Evolutionary conservation across 2,888 invertebrate species (phyloP).

Genomic region (Drosophila quinaria): DNA sequence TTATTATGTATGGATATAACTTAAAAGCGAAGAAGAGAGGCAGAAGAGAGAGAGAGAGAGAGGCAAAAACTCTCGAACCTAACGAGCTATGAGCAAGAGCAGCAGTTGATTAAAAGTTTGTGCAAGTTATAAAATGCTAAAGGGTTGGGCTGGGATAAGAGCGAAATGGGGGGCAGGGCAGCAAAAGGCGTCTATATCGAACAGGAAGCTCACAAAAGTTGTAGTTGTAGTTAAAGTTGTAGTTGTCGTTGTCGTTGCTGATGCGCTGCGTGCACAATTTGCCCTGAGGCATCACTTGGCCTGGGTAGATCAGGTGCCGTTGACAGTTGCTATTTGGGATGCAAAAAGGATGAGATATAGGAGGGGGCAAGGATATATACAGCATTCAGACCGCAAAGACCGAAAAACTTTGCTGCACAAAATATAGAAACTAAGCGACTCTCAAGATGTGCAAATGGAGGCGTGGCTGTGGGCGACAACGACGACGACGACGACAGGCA

Average conservation of each 20-base stretch:
- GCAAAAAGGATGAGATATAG: background rate
- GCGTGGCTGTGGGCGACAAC: background rate
- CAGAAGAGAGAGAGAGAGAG: slow-evolving; percentile 1
- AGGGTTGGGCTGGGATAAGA: slow-evolving; percentile 17
- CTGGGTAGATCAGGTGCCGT: slow-evolving; percentile 68
- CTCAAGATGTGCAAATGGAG: slow-evolving; percentile 56
- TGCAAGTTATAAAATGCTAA: slow-evolving; percentile 65
- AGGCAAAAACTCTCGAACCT: slow-evolving; percentile 40
- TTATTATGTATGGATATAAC: slow-evolving; percentile 69
- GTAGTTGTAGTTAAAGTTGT: slow-evolving; percentile 32
- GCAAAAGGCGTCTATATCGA: slow-evolving; percentile 38
- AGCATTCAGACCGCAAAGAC: slow-evolving; percentile 48
- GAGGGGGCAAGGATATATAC: background rate
- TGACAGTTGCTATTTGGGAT: slow-evolving; percentile 64
- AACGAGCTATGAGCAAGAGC: slow-evolving; percentile 64
- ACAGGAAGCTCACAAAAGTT: slow-evolving; percentile 55
- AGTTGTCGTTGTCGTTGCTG: slow-evolving; percentile 51
- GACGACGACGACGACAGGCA: slow-evolving; percentile 33
- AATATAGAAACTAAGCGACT: slow-evolving; percentile 64
- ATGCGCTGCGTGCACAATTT: slow-evolving; percentile 57
- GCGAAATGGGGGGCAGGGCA: background rate
- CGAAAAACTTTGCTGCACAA: slow-evolving; percentile 57
- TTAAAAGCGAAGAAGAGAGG: slow-evolving; percentile 5
- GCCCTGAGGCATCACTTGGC: slow-evolving; percentile 53
- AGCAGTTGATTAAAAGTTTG: slow-evolving; percentile 77